These are phyloP conservation scores for Pelobates cultripes DNA, from an alignment of 2,797 vertebrate genomes.

Conservation along the genomic window DNA sequence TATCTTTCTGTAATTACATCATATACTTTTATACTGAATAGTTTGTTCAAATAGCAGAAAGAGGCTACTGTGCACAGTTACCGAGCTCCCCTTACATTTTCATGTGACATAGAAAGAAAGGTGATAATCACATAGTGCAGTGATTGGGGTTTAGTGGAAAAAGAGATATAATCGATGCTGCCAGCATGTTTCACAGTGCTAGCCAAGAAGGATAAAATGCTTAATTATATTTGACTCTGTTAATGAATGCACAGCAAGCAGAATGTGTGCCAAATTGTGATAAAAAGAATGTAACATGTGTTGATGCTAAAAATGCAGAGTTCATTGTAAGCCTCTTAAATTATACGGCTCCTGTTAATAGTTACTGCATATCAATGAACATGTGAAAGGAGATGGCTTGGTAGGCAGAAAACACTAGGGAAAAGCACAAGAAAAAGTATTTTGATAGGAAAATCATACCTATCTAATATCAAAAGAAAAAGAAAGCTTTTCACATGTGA, in stretches of 20 bases:
- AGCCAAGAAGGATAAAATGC: slow-evolving; percentile 40
- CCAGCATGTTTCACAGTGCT: slow-evolving; percentile 40
- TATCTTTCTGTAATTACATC: no score
- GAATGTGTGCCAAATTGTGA: slow-evolving; percentile 52
- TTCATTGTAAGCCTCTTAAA: slow-evolving; percentile 51
- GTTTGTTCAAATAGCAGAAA: no score
- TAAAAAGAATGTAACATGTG: slow-evolving; percentile 50
- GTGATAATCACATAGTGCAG: no score
- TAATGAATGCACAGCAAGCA: slow-evolving; percentile 54
- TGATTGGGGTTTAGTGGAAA: slow-evolving; percentile 9
- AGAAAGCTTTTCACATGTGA: neutral
- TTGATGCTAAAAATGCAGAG: slow-evolving; percentile 46
- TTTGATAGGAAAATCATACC: slow-evolving; percentile 38
- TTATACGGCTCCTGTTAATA: slow-evolving; percentile 50
- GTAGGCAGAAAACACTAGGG: slow-evolving; percentile 23
- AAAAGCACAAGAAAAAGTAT: slow-evolving; percentile 8
- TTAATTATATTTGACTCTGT: slow-evolving; percentile 52
- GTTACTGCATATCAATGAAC: slow-evolving; percentile 51
- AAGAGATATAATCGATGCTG: slow-evolving; percentile 36
- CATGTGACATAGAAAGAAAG: no score
- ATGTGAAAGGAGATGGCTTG: slow-evolving; percentile 26
- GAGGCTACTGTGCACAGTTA: no score
- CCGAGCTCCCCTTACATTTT: no score
- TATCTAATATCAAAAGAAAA: neutral
- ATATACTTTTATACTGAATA: no score